These are phyloP conservation scores for Ectropis crepuscularia DNA, from an alignment of 2,888 invertebrate genomes.

Conservation along the genomic window DNA sequence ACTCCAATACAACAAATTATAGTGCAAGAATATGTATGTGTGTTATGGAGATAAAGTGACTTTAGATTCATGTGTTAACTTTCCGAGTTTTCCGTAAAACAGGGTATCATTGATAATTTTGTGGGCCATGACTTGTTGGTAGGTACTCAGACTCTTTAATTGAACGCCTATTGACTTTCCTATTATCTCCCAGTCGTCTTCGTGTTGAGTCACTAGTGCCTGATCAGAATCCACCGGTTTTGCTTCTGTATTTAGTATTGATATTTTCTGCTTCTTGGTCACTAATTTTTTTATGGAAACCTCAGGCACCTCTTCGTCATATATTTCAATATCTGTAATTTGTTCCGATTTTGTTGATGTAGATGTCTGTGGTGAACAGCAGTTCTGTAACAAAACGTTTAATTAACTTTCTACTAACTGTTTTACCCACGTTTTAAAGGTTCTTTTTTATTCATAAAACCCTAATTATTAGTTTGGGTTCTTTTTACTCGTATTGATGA, in stretches of 20 bases:
- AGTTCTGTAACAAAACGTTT: no score
- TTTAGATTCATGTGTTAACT: background rate
- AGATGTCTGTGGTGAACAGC: no score
- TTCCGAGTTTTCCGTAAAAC: conserved; percentile 1
- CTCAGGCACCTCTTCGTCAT: background rate
- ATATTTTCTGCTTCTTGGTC: background rate
- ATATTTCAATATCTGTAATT: no score
- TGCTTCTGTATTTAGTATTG: background rate
- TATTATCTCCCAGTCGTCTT: background rate
- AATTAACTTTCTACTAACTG: no score
- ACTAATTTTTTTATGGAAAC: background rate
- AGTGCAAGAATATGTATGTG: background rate
- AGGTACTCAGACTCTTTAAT: background rate
- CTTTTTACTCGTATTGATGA: no score
- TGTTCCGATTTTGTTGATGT: no score
- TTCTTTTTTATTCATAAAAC: no score
- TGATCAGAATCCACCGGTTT: background rate
- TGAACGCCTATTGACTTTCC: background rate
- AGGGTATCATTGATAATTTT: background rate
- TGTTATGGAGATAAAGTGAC: conserved; percentile 6
- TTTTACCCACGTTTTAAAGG: no score
- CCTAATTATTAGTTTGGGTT: no score
- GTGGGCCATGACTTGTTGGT: background rate
- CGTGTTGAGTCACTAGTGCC: background rate
- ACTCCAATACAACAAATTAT: background rate